Evolutionary conservation across 2,888 invertebrate genomes (phyloP), one percentile per base, ranked within the genome.

Genomic region (Macrosoma leucophasiata): DNA sequence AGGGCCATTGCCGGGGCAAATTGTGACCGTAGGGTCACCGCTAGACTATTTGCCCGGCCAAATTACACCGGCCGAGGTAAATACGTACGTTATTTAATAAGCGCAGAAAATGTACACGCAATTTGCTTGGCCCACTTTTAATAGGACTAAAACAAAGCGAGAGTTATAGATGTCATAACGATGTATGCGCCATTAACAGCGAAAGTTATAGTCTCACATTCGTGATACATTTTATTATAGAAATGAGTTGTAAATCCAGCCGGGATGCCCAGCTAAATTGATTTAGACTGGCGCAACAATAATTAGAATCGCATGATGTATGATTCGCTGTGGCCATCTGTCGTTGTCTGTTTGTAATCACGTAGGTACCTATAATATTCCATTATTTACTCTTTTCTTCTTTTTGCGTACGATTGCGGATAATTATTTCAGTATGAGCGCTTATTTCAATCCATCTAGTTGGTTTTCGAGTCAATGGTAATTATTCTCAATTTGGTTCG

Each of bases 1-100:
- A 57, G 65, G 66, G 72, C 72, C 68, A 69, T 68, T 59, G 62
- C 58, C 53, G 55, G 58, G 55, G 65, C 69, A 75, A 73, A 74
- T 73, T 75, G 71, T 71, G 67, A 73, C 68, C 73, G 66, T 72
- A 69, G 65, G 75, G 72, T 75, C 70, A 72, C 65, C 59, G 56
- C 51, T 58, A 61, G 63, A 62, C 63, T 76, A 69, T 76, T 73
- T 73, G 56, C 65, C 50, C 60, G 60, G 47, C 62, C 57, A 72
- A 76, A 77, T 74, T 67, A 71, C 73, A 61, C 50, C 54, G 48
- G 55, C 58, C 58, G 55, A 66, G 55, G 67, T 65, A 71, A 72
- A 75, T 66, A 69, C 58, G 58, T 59, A 58, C 52, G 56, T 68
- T 63, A 71, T 69, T 74, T 59, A 70, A 71, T 70, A 68, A 67